Percentiles rank a stretch among this genome's conserved stretches.
phyloP scores from a whole-genome alignment of 2,888 invertebrate species.

The Tridacna crocea region DNA sequence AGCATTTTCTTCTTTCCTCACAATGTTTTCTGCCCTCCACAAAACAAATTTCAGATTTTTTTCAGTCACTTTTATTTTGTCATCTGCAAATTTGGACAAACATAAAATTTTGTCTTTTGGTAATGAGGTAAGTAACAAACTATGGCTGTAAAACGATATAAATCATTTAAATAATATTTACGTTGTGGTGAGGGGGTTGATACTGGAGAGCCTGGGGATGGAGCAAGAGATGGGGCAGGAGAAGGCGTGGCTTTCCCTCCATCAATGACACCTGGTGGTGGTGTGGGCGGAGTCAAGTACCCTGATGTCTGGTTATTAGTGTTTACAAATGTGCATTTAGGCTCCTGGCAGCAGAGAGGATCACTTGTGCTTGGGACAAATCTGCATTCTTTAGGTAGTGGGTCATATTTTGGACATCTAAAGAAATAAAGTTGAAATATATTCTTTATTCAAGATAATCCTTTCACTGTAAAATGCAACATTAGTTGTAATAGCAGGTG shows the following conservation, averaged over 20 bases:
- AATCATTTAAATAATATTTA: conserved; percentile 22
- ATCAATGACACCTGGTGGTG: conserved; percentile 62
- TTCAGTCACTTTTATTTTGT: too few relatives aligned
- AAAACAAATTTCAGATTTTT: too few relatives aligned
- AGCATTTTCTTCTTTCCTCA: too few relatives aligned
- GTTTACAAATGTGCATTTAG: conserved; percentile 61
- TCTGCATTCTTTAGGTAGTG: conserved; percentile 55
- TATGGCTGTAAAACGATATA: too few relatives aligned
- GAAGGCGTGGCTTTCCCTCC: conserved; percentile 62
- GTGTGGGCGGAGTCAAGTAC: conserved; percentile 60
- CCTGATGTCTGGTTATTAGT: conserved; percentile 58
- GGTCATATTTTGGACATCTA: conserved; percentile 64
- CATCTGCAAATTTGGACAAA: too few relatives aligned
- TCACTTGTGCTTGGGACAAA: conserved; percentile 67
- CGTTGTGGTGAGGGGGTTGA: conserved; percentile 59
- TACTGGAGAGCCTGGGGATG: conserved; percentile 53
- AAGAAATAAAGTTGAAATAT: background rate
- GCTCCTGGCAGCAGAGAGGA: conserved; percentile 68
- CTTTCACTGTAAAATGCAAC: too few relatives aligned
- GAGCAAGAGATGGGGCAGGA: conserved; percentile 44
- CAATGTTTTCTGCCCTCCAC: too few relatives aligned
- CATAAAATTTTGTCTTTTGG: too few relatives aligned
- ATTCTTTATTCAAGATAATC: too few relatives aligned
- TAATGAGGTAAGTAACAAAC: too few relatives aligned
- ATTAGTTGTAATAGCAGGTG: too few relatives aligned